Evolutionary conservation across 2,113 vertebrate genomes (phyloP), one percentile per base, ranked within the genome.

Genomic region (Zapornia atra): DNA sequence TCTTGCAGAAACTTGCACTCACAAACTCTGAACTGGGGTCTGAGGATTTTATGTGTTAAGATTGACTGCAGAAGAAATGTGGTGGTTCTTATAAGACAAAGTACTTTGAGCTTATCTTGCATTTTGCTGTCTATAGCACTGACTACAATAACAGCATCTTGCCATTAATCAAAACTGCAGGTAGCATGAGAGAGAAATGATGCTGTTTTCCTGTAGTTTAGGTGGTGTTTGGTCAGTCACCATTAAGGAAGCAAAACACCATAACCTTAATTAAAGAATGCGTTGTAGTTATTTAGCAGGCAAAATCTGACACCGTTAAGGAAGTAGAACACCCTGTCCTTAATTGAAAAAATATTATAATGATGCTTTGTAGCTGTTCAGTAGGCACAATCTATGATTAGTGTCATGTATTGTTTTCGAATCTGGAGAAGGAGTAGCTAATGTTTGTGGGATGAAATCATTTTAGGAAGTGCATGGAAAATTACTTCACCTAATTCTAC

Each of bases 321-420:
- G 94, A 95, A 97, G 73, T 17, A 80, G 77, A 95, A 92, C 81
- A 54, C 88, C 33, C 75, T 90, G 73, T 78, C 86, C 79, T 83
- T 94, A 93, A 90, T 86, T 79, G 81, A 89, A 94, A 85, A 85
- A 68, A 18, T 94, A 26, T 69, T 46, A 40, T 85, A 88, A 80
- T 61, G 59, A 60, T 81, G 71, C 34, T 92, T 92, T 94, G 85
- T 82, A 81, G 80, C 50, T 4, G 4, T 94, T 77, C 56, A 56
- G 44, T 42, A 69, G 88, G 72, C 29, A 87, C 88, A 86, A 81
- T 75, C 80, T 78, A 25, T 82, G 83, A 79, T 96, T 68, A 79
- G 57, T 22, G 57, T 90, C 72, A 82, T 2, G 2, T 96, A 78
- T 86, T 90, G 76, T 78, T 97, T 92, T 84, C 9, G 12, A 78